phyloP scores from a whole-genome alignment of 2,888 invertebrate species.

The Sesia apiformis region DNA sequence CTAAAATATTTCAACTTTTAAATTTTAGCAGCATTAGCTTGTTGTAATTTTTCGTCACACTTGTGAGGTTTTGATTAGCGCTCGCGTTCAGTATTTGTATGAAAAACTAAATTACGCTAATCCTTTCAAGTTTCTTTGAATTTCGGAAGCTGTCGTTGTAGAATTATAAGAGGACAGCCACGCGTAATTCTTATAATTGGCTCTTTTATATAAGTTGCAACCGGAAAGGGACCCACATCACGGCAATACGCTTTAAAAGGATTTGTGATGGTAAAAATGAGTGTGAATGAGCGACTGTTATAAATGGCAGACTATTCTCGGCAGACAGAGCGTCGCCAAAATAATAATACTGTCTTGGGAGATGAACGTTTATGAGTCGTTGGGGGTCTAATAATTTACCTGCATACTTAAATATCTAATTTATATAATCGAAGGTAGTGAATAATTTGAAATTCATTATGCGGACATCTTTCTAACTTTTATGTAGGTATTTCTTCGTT shows the following conservation, averaged over 20 bases:
- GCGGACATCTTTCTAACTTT: too few species aligned
- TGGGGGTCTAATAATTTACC: neutral
- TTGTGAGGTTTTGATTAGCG: too few species aligned
- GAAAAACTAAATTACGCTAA: slow-evolving; percentile 45
- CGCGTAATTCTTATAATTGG: slow-evolving; percentile 63
- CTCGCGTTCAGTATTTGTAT: neutral
- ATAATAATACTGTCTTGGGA: neutral
- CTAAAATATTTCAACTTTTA: neutral
- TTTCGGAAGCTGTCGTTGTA: slow-evolving; percentile 58
- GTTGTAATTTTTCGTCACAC: neutral
- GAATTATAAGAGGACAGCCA: slow-evolving; percentile 36
- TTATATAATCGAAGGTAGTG: too few species aligned
- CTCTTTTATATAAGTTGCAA: slow-evolving; percentile 44
- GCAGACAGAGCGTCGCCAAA: slow-evolving; percentile 61
- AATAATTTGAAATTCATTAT: too few species aligned
- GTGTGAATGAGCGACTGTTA: slow-evolving; percentile 35
- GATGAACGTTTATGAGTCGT: neutral
- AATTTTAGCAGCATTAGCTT: too few species aligned
- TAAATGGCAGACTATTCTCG: slow-evolving; percentile 27
- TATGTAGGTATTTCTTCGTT: too few species aligned
- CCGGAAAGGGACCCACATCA: slow-evolving; percentile 68
- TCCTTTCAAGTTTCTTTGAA: slow-evolving; percentile 58
- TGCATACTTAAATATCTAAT: too few species aligned
- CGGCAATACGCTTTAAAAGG: slow-evolving; percentile 51
- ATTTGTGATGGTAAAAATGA: slow-evolving; percentile 55